Evolutionary conservation across 2,888 invertebrate genomes (phyloP).

Genomic region (Protophormia terraenovae): DNA sequence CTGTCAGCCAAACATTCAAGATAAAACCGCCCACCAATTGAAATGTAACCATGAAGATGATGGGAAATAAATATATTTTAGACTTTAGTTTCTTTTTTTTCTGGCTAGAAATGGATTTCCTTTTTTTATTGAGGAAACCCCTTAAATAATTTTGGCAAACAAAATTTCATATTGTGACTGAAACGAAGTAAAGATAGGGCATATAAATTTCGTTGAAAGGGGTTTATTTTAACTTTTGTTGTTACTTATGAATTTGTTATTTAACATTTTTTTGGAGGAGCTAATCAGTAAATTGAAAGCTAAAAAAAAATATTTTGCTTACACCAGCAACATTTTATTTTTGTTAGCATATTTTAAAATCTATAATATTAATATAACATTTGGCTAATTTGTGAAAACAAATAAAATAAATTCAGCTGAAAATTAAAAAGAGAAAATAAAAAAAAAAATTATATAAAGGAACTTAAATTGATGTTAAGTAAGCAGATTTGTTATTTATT

Average conservation of each 20-base stretch:
- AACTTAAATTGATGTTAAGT: too few species aligned
- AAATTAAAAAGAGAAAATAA: too few species aligned
- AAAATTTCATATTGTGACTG: too few species aligned
- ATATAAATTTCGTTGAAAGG: too few species aligned
- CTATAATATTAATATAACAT: background rate
- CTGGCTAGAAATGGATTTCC: background rate
- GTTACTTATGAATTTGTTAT: too few species aligned
- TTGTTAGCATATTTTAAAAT: background rate
- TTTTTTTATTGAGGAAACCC: background rate
- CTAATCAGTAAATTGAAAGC: background rate
- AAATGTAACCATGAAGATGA: background rate
- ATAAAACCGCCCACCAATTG: conserved; percentile 39
- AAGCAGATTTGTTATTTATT: too few species aligned
- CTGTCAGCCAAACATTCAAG: conserved; percentile 1
- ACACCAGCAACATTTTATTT: background rate
- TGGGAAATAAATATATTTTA: background rate
- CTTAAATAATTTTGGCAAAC: background rate
- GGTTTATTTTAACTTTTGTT: too few species aligned
- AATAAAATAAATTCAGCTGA: too few species aligned
- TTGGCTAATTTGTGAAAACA: background rate
- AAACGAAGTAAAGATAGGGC: too few species aligned
- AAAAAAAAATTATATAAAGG: too few species aligned
- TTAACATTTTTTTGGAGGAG: background rate
- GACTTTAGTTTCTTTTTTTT: background rate
- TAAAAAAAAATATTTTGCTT: background rate